Percentiles rank a stretch among this genome's conserved stretches.
Evolutionary conservation across 2,797 vertebrate genomes (phyloP).

Genomic region (Cottoperca gobio): DNA sequence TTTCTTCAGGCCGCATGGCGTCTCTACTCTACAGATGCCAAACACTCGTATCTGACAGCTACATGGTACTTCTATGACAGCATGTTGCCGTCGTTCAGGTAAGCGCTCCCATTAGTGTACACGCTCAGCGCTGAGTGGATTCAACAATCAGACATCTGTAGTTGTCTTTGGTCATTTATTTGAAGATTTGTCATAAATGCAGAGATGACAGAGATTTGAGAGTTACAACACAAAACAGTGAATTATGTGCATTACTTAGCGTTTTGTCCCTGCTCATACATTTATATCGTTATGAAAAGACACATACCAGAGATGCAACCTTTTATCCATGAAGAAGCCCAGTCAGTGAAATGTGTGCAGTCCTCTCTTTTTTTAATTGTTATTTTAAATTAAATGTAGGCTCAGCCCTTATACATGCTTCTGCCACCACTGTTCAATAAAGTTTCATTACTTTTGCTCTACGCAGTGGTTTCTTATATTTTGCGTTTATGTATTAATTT

Average conservation of each 20-base stretch:
- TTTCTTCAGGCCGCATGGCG: constrained; percentile 94
- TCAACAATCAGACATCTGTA: constrained; percentile 18
- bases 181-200: constrained; percentile 35
- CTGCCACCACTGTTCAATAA: constrained; percentile 29
- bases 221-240: constrained; percentile 20
- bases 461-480: constrained; percentile 68
- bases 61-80: constrained; percentile 99
- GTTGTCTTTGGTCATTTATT: constrained; percentile 15
- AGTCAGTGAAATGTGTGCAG: constrained; percentile 15
- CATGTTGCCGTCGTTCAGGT: constrained; percentile 98
- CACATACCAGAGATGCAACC: background rate
- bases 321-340: background rate
- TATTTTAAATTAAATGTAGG: background rate
- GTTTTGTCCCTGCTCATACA: constrained; percentile 8
- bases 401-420: constrained; percentile 14
- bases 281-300: constrained; percentile 5
- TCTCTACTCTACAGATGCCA: constrained; percentile 94
- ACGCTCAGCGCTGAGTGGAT: constrained; percentile 23
- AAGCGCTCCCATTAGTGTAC: constrained; percentile 54
- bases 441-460: constrained; percentile 55
- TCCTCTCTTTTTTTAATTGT: background rate
- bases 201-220: constrained; percentile 58
- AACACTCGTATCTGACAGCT: constrained; percentile 93
- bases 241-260: background rate
- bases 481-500: constrained; percentile 78